Evolutionary conservation across 2,888 invertebrate species (phyloP).

Genomic region (Calliopum simillimum): DNA sequence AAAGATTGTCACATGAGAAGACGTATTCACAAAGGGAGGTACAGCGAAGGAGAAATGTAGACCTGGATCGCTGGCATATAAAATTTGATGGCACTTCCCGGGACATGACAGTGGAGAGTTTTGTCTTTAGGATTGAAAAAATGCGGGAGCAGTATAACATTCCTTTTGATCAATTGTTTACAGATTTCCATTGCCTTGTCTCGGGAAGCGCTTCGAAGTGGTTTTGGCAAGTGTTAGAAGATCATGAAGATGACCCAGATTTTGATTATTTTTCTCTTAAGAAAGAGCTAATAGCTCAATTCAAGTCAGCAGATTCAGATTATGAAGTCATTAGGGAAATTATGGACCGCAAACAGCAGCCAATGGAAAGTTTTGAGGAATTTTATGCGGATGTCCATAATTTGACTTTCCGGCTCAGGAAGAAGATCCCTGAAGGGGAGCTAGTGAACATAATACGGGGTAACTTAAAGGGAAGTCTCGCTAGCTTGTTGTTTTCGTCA

Average conservation of each 20-base stretch:
- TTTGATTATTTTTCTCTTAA: conserved; percentile 29
- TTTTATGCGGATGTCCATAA: conserved; percentile 32
- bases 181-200: no score
- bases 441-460: conserved; percentile 2
- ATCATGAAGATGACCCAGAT: conserved; percentile 11
- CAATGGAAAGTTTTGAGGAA: conserved; percentile 24
- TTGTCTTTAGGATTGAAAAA: conserved; percentile 32
- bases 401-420: conserved; percentile 14
- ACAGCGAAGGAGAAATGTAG: no score
- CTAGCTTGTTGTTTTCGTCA: neutral
- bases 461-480: neutral
- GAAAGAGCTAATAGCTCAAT: conserved; percentile 9
- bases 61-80: no score
- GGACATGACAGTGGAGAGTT: conserved; percentile 27
- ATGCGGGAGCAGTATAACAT: conserved; percentile 26
- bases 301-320: conserved; percentile 28
- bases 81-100: conserved; percentile 15
- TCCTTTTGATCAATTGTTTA: conserved; percentile 11
- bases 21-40: no score
- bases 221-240: conserved; percentile 37
- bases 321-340: conserved; percentile 31
- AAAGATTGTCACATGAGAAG: no score
- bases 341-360: conserved; percentile 28
- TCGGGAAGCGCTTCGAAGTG: conserved; percentile 22
- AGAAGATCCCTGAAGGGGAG: conserved; percentile 23